Evolutionary conservation across 2,888 invertebrate species (phyloP).

Genomic region (Criorhina ranunculi): DNA sequence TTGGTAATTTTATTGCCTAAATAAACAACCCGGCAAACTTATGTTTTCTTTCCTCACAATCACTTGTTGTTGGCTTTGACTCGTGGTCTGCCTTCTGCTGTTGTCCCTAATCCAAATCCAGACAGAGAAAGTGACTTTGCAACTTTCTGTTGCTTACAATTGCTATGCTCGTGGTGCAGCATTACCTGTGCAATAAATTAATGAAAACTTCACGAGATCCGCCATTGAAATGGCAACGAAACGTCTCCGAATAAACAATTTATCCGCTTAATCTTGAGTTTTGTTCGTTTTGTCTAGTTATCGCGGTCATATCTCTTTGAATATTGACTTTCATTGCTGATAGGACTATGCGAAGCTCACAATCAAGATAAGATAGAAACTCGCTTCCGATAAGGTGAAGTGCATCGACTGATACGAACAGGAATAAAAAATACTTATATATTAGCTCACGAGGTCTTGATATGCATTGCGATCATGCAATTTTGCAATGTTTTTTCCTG

Average conservation of each 20-base stretch:
- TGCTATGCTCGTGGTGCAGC: slow-evolving; percentile 21
- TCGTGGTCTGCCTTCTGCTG: background rate
- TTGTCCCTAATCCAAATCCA: slow-evolving; percentile 17
- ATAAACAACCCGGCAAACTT: background rate
- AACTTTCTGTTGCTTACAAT: slow-evolving; percentile 55
- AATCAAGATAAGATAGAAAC: slow-evolving; percentile 33
- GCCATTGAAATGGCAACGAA: slow-evolving; percentile 12
- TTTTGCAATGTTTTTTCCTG: background rate
- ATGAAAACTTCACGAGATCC: slow-evolving; percentile 33
- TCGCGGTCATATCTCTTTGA: background rate
- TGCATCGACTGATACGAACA: background rate
- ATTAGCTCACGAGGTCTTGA: slow-evolving; percentile 2
- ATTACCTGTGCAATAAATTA: slow-evolving; percentile 46
- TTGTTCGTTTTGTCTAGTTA: background rate
- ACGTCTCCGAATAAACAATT: background rate
- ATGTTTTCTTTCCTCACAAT: background rate
- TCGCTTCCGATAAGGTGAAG: slow-evolving; percentile 11
- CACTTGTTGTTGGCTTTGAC: background rate
- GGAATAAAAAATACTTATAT: background rate
- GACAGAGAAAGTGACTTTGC: slow-evolving; percentile 73
- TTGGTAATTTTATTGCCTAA: slow-evolving; percentile 11
- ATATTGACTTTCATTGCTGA: slow-evolving; percentile 24
- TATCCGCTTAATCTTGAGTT: slow-evolving; percentile 11
- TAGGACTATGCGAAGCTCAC: background rate
- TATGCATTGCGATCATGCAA: background rate